These are phyloP conservation scores for Pelvicachromis taeniatus DNA, from an alignment of 2,113 vertebrate genomes.

Conservation along the genomic window DNA sequence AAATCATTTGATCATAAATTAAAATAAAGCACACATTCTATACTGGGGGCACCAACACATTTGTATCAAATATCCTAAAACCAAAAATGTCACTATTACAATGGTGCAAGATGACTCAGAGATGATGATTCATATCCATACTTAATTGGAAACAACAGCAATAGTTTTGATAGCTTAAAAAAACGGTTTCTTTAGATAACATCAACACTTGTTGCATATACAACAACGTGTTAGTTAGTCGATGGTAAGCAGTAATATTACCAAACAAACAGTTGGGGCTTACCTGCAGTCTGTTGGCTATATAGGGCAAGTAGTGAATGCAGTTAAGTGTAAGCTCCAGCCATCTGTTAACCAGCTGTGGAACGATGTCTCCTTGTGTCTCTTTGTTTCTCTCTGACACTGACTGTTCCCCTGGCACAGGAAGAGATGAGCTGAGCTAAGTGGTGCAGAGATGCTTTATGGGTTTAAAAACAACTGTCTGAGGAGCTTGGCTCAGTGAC, in stretches of 20 bases:
- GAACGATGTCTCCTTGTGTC: conserved; percentile 40
- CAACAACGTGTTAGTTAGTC: neutral
- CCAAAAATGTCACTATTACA: neutral
- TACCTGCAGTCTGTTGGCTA: neutral
- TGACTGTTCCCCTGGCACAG: neutral
- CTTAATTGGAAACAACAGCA: neutral
- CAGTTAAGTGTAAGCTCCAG: neutral
- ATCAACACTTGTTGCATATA: neutral
- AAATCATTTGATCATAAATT: neutral
- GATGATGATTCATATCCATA: neutral
- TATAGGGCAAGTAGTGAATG: conserved; percentile 1
- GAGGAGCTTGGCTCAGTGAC: conserved; percentile 78
- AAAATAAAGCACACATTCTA: neutral
- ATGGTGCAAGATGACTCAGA: neutral
- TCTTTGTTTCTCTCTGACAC: neutral
- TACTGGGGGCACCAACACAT: neutral
- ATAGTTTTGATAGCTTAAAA: neutral
- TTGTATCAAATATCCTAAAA: neutral
- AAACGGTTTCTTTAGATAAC: neutral
- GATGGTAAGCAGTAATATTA: neutral
- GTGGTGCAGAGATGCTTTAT: conserved; percentile 82
- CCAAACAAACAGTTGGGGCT: neutral
- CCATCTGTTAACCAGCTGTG: conserved; percentile 61
- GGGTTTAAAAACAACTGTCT: conserved; percentile 75
- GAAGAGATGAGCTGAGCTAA: conserved; percentile 72